Conservation (phyloP, 2,113 vertebrate species). For the Paramisgurnus dabryanus region DNA sequence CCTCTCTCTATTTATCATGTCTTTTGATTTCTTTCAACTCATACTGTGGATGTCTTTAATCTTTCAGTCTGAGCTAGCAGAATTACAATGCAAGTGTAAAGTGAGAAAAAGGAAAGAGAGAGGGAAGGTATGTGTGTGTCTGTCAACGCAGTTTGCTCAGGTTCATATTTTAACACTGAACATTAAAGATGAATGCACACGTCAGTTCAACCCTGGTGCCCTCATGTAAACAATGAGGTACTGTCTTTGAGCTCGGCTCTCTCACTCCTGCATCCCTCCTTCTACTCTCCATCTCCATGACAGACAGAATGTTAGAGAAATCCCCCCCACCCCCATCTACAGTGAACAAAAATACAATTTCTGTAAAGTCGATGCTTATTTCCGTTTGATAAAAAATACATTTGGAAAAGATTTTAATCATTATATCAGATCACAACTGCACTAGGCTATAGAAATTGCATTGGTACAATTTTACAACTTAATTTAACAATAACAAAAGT, state of each 20-base stretch:
- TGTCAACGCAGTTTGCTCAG: slow-evolving; percentile 26
- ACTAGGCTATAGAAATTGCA: too few relatives aligned
- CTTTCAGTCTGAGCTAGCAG: slow-evolving; percentile 17
- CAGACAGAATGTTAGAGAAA: slow-evolving; percentile 37
- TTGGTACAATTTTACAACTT: too few relatives aligned
- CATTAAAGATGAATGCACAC: slow-evolving; percentile 53
- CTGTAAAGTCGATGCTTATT: not conserved
- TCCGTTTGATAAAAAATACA: too few relatives aligned
- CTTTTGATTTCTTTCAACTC: slow-evolving; percentile 15
- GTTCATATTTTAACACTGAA: slow-evolving; percentile 45
- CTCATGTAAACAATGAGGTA: slow-evolving; percentile 49
- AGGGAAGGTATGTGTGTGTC: slow-evolving; percentile 31
- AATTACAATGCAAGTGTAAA: slow-evolving; percentile 9
- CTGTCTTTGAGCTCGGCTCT: slow-evolving; percentile 24
- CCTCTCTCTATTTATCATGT: slow-evolving; percentile 26
- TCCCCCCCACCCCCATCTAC: not conserved
- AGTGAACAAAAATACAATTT: too few relatives aligned
- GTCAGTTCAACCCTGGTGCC: slow-evolving; percentile 52
- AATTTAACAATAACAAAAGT: too few relatives aligned
- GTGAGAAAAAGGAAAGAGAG: not conserved
- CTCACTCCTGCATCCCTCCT: slow-evolving; percentile 41
- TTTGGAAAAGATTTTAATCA: too few relatives aligned
- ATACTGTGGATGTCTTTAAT: slow-evolving; percentile 4
- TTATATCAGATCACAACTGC: too few relatives aligned
- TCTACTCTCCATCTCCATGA: not conserved